These are phyloP conservation scores for Caenorhabditis elegans DNA, from an alignment of 1,140 invertebrate species.

Conservation along the genomic window DNA sequence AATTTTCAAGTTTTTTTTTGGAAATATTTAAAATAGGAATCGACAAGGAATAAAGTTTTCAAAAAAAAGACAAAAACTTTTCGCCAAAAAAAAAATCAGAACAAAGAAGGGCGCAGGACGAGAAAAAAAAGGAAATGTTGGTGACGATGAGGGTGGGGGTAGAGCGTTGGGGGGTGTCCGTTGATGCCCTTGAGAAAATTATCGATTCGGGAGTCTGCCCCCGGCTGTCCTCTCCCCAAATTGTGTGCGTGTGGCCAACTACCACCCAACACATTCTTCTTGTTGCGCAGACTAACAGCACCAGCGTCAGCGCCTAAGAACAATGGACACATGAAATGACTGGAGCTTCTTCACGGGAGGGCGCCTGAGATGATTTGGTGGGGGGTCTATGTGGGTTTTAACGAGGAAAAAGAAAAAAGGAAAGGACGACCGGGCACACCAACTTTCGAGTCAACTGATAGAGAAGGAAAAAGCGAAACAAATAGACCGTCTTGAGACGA, in stretches of 20 bases:
- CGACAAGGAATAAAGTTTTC: too few relatives aligned
- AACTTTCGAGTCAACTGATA: slow-evolving; percentile 32
- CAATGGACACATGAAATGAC: slow-evolving; percentile 27
- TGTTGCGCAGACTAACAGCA: not conserved
- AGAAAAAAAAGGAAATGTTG: slow-evolving; percentile 13
- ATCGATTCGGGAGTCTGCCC: slow-evolving; percentile 29
- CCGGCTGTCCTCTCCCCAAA: not conserved
- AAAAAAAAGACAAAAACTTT: too few relatives aligned
- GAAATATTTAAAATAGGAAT: too few relatives aligned
- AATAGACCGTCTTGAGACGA: slow-evolving; percentile 3
- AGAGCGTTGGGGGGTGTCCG: not conserved
- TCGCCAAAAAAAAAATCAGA: too few relatives aligned
- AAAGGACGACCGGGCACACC: not conserved
- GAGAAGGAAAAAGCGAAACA: slow-evolving; percentile 2
- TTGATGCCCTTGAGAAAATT: slow-evolving; percentile 37
- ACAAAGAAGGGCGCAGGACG: not conserved
- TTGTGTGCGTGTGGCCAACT: not conserved
- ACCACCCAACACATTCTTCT: not conserved
- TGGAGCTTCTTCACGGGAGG: slow-evolving; percentile 11
- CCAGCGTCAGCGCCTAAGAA: not conserved
- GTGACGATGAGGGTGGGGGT: slow-evolving; percentile 1
- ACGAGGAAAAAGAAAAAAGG: not conserved
- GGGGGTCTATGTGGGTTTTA: not conserved
- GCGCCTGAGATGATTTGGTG: not conserved
- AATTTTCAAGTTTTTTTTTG: too few relatives aligned